Evolutionary conservation across 2,888 invertebrate genomes (phyloP).

Genomic region (Ophion ventricosus): DNA sequence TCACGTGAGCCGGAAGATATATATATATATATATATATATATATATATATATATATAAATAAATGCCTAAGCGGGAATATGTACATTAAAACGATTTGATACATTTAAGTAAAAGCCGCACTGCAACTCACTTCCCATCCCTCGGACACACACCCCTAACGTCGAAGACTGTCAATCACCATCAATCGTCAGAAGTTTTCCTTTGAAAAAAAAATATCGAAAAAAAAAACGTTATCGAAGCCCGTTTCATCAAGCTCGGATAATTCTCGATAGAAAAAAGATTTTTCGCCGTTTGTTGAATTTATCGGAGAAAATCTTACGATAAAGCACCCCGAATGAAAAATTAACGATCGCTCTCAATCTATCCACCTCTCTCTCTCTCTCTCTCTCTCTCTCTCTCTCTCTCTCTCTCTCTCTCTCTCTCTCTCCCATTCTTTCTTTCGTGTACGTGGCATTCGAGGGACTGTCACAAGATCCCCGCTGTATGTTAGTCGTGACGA

Average conservation of each 20-base stretch:
- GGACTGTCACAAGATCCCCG: background rate
- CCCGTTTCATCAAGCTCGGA: conserved; percentile 29
- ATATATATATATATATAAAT: too few species aligned
- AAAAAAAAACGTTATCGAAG: conserved; percentile 34
- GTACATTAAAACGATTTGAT: conserved; percentile 74
- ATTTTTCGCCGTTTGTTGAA: background rate
- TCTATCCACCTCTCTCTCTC: conserved; percentile 17
- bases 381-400: background rate
- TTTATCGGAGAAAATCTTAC: background rate
- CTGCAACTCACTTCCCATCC: conserved; percentile 64
- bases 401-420: background rate
- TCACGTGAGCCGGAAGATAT: conserved; percentile 78
- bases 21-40: too few species aligned
- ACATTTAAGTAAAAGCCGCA: conserved; percentile 82
- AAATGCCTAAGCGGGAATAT: conserved; percentile 81
- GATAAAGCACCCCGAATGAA: background rate
- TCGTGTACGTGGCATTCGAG: background rate
- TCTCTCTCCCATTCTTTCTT: background rate
- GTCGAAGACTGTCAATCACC: conserved; percentile 7
- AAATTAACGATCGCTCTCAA: conserved; percentile 7
- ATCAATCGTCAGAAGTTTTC: conserved; percentile 9
- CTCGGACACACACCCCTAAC: conserved; percentile 40
- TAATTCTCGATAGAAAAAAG: conserved; percentile 8
- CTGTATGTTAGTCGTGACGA: conserved; percentile 44
- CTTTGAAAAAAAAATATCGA: background rate